phyloP scores from a whole-genome alignment of 2,797 vertebrate genomes.

The Gephyroberyx darwinii region DNA sequence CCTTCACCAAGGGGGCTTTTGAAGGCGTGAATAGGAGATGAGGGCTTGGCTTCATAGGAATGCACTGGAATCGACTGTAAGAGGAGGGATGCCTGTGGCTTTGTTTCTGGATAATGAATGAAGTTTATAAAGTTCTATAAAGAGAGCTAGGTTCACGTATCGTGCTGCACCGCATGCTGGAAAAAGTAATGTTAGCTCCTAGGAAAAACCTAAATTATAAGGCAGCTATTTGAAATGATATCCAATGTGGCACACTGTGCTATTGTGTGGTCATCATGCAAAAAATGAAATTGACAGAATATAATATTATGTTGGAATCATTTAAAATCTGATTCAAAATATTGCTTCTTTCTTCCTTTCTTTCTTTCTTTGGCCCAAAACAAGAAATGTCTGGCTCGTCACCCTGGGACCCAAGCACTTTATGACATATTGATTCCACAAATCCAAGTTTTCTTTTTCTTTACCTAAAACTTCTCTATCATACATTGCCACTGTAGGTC shows the following conservation, averaged over 20 bases:
- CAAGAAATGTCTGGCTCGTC: too few species aligned
- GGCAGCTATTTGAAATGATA: slow-evolving; percentile 13
- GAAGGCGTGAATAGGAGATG: slow-evolving; percentile 61
- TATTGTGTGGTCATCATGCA: background rate
- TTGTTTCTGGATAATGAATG: slow-evolving; percentile 58
- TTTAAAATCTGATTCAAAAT: too few species aligned
- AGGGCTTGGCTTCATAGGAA: slow-evolving; percentile 54
- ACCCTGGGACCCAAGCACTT: too few species aligned
- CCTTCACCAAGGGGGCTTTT: slow-evolving; percentile 55
- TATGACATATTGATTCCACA: too few species aligned
- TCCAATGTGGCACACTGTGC: slow-evolving; percentile 14
- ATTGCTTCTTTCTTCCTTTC: too few species aligned
- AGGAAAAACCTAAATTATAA: slow-evolving; percentile 11
- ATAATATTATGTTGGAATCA: too few species aligned
- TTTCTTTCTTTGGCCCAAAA: too few species aligned
- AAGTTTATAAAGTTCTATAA: slow-evolving; percentile 59
- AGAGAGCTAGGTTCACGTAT: slow-evolving; percentile 32
- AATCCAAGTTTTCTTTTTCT: too few species aligned
- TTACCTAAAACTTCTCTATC: too few species aligned
- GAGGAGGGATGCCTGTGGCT: slow-evolving; percentile 39
- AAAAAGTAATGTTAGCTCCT: slow-evolving; percentile 19
- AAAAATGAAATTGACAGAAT: too few species aligned
- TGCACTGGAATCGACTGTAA: slow-evolving; percentile 49
- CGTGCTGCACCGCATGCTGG: slow-evolving; percentile 22
- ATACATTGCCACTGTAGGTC: too few species aligned